Evolutionary conservation across 2,888 invertebrate genomes (phyloP).

Genomic region (Melanargia galathea): DNA sequence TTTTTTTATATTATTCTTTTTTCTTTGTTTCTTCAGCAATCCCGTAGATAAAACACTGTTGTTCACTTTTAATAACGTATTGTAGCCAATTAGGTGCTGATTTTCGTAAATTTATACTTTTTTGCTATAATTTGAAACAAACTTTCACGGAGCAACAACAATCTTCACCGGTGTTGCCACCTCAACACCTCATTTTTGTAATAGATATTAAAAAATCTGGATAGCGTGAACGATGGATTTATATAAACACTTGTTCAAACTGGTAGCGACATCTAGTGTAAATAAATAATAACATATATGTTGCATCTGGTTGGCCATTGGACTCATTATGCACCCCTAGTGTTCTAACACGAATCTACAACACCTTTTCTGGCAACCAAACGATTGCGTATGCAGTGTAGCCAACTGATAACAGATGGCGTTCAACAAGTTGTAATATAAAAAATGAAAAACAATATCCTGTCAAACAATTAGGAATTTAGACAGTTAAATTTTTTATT

Average conservation of each 20-base stretch:
- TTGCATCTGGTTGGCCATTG: not conserved
- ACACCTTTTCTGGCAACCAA: not conserved
- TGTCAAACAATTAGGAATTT: not conserved
- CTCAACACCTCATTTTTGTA: too few relatives aligned
- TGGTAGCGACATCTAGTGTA: constrained; percentile 24
- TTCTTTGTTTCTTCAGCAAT: too few relatives aligned
- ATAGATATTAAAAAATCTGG: too few relatives aligned
- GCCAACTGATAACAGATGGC: constrained; percentile 10
- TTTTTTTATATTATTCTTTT: too few relatives aligned
- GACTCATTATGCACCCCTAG: constrained; percentile 25
- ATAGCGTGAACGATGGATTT: too few relatives aligned
- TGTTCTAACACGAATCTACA: not conserved
- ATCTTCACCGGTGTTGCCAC: too few relatives aligned
- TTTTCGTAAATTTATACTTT: too few relatives aligned
- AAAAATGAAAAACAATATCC: not conserved
- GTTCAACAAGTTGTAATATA: not conserved
- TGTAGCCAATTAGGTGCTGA: too few relatives aligned
- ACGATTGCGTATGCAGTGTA: constrained; percentile 10
- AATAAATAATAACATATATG: not conserved
- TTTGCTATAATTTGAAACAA: too few relatives aligned
- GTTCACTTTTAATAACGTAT: too few relatives aligned
- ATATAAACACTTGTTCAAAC: not conserved
- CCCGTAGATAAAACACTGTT: too few relatives aligned
- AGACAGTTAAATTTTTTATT: not conserved
- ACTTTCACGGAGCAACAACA: too few relatives aligned